Evolutionary conservation across 1,140 invertebrate genomes (phyloP), one percentile per base, ranked within the genome.

Genomic region (Leptopilina clavipes): DNA sequence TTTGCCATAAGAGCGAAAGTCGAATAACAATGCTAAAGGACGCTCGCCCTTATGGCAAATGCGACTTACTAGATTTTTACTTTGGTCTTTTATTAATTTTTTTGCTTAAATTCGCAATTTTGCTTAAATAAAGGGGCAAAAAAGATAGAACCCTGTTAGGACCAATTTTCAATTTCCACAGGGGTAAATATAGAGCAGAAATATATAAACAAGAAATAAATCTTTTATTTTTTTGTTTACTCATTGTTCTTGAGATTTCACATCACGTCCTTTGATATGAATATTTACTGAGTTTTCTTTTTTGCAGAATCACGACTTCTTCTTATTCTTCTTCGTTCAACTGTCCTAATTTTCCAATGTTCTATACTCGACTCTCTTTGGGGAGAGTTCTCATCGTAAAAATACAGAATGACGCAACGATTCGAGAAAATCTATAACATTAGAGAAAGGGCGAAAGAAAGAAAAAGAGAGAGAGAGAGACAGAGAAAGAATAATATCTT

Each of bases 371-470:
- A 14, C 3, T 17, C 48, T 52, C 6, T 52, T 9, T 8, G 48
- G 14, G n/a, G 14, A 17, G 1, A n/a, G 25, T 31, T 52, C n/a
- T 52, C 48, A 52, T 52, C 48, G 48, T 52, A 17, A 52, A 52
- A 52, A 56, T 19, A 65, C 43, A 12, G 59, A 65, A 70, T 70
- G 44, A 70, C 54, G 59, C 17, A 43, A 65, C 37, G 6, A n/a
- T 70, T 22, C 54, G 12, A 70, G 56, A 74, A 74, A 75, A 56
- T 72, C 22, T 72, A 19, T 73, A 19, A 52, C 71, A 45, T 71
- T 72, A 74, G 75, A 48, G 44, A 72, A 76, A 65, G 73, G 10
- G 43, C 3, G n/a, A 31, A 31, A 9, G 18, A 31, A n/a, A 43
- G 31, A 44, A 56, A 52, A 70, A 70, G 44, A 72, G 48, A 65